Conservation (phyloP, 1,140 invertebrate species). For the Panagrolaimus sp. region DNA sequence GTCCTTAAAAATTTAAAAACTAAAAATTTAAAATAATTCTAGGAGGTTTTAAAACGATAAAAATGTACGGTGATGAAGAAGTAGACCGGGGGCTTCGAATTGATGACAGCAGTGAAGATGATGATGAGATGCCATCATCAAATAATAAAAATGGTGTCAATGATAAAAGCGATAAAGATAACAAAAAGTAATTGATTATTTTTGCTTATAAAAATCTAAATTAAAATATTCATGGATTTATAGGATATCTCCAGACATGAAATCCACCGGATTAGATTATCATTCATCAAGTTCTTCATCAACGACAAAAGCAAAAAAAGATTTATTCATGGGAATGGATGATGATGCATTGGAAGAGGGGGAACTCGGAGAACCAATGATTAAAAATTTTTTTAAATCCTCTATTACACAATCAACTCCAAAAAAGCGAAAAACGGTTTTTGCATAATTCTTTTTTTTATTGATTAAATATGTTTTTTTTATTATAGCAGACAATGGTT, state of each 20-base stretch:
- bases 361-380: neutral
- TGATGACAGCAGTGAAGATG: neutral
- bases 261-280: neutral
- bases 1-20: neutral
- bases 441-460: neutral
- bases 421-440: neutral
- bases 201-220: neutral
- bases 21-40: neutral
- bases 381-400: conserved; percentile 9
- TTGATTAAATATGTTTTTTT: neutral
- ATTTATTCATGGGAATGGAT: neutral
- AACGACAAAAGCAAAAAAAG: neutral
- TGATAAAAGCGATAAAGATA: neutral
- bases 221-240: too few relatives aligned
- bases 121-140: neutral
- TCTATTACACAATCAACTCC: neutral
- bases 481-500: neutral
- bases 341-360: too few relatives aligned
- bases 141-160: neutral
- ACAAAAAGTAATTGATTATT: neutral
- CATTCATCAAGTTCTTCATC: neutral
- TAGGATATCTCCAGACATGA: too few relatives aligned
- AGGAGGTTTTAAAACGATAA: neutral
- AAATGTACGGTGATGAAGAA: neutral
- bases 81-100: neutral